Evolutionary conservation across 2,888 invertebrate genomes (phyloP).

Genomic region (Drosophila maculinotata): DNA sequence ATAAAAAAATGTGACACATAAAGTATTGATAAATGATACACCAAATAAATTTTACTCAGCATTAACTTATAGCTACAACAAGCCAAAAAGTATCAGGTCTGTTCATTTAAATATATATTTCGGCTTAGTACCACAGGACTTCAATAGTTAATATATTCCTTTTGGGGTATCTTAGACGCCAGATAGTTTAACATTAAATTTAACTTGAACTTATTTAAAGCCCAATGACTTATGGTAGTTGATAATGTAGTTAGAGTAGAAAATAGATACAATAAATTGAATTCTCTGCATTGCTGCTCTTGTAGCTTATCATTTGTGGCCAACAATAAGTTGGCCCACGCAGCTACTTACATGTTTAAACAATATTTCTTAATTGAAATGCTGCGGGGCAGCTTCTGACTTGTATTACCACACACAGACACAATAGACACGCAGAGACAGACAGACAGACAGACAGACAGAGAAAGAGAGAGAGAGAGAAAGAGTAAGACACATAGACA

Average conservation of each 20-base stretch:
- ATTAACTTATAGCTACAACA: too few species aligned
- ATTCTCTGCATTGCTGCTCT: conserved; percentile 6
- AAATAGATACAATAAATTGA: conserved; percentile 9
- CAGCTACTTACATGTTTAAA: conserved; percentile 63
- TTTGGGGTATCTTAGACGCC: not conserved
- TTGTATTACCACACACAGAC: conserved; percentile 43
- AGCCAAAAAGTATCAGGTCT: too few species aligned
- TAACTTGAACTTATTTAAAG: not conserved
- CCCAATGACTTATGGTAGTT: conserved; percentile 5
- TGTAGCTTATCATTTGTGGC: conserved; percentile 15
- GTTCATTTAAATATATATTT: too few species aligned
- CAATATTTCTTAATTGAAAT: conserved; percentile 78
- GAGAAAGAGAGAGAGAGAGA: not conserved
- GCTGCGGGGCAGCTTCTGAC: conserved; percentile 62
- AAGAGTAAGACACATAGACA: not conserved
- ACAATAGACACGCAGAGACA: not conserved
- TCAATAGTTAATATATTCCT: too few species aligned
- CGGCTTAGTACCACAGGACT: too few species aligned
- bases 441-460: not conserved
- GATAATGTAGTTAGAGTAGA: conserved; percentile 37
- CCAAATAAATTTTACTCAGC: too few species aligned
- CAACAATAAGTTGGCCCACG: conserved; percentile 19
- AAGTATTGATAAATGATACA: too few species aligned
- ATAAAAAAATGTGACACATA: too few species aligned
- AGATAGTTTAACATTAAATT: not conserved